Evolutionary conservation across 2,113 vertebrate genomes (phyloP).

Genomic region (Etheostoma spectabile): DNA sequence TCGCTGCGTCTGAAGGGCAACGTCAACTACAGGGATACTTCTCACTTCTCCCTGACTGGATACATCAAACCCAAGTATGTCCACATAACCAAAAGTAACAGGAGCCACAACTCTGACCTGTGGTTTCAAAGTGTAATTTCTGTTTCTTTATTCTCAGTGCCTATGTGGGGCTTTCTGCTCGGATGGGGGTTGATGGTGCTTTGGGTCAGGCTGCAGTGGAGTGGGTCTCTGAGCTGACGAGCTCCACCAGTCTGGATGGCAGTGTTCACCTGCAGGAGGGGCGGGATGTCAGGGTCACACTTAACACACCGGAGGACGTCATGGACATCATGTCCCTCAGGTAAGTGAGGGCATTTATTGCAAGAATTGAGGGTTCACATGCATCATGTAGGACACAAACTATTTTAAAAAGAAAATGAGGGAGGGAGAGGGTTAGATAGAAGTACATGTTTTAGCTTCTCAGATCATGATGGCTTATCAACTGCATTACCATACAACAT

Average conservation of each 20-base stretch:
- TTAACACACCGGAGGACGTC: constrained; percentile 88
- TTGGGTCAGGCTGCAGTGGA: constrained; percentile 86
- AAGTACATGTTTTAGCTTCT: neutral
- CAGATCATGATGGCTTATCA: neutral
- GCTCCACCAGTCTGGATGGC: constrained; percentile 86
- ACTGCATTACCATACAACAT: neutral
- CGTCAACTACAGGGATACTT: constrained; percentile 80
- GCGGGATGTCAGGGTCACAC: constrained; percentile 85
- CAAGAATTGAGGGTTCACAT: neutral
- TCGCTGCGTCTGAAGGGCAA: constrained; percentile 85
- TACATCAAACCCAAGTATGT: constrained; percentile 88
- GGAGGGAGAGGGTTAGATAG: neutral
- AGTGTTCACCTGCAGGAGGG: constrained; percentile 87
- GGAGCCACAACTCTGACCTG: neutral
- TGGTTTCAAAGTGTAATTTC: neutral
- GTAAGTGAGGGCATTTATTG: constrained; percentile 61
- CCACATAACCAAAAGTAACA: neutral
- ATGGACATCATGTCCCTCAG: constrained; percentile 88
- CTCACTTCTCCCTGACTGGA: constrained; percentile 86
- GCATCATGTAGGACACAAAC: neutral
- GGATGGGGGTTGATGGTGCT: constrained; percentile 84
- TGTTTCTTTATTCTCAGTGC: constrained; percentile 76
- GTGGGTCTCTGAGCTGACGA: constrained; percentile 85
- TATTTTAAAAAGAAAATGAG: neutral
- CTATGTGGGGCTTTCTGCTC: constrained; percentile 83